Conservation (phyloP, 2,113 vertebrate species). For the Leptodactylus fuscus region DNA sequence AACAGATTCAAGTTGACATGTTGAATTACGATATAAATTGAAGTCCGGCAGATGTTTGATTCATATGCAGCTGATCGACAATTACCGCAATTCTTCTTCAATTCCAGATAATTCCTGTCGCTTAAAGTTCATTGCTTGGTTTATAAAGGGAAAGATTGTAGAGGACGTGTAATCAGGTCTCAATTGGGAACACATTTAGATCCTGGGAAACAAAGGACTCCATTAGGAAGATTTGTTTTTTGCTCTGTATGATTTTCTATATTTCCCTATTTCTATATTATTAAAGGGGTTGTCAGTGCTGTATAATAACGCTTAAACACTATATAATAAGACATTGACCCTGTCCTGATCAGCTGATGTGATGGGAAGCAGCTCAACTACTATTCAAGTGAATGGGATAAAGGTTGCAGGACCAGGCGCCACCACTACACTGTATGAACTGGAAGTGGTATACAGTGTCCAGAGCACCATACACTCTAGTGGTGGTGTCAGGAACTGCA, state of each 20-base stretch:
- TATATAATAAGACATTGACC: background rate
- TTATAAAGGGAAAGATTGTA: conserved; percentile 10
- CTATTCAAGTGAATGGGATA: too few species aligned
- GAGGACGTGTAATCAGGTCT: background rate
- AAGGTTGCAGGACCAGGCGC: too few species aligned
- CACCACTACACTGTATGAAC: too few species aligned
- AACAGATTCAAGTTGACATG: conserved; percentile 24
- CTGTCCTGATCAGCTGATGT: too few species aligned
- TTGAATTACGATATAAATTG: conserved; percentile 26
- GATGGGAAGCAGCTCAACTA: too few species aligned
- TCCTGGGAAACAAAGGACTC: background rate
- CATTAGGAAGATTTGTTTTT: background rate
- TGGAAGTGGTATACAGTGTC: too few species aligned
- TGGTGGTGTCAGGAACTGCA: too few species aligned
- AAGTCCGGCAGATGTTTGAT: conserved; percentile 68
- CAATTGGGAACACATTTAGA: conserved; percentile 20
- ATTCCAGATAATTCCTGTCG: background rate
- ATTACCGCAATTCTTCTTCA: conserved; percentile 65
- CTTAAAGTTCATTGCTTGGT: background rate
- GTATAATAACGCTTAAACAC: background rate
- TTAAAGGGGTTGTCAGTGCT: background rate
- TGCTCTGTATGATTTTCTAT: background rate
- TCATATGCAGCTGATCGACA: conserved; percentile 70
- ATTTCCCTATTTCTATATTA: conserved; percentile 10
- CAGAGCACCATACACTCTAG: too few species aligned